Evolutionary conservation across 2,113 vertebrate genomes (phyloP).

Genomic region (Stegostoma tigrinum): DNA sequence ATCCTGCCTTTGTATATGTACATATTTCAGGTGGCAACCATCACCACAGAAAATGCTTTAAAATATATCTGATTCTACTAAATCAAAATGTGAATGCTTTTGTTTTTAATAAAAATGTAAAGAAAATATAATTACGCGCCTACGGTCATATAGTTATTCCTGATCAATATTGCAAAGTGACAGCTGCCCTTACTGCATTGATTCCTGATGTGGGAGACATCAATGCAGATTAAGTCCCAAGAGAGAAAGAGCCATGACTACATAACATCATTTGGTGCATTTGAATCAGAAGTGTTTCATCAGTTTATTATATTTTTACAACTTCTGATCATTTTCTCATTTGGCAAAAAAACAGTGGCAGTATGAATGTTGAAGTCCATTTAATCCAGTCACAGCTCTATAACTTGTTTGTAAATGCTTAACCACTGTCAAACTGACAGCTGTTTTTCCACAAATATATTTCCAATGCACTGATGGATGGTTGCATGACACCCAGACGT

Average conservation of each 20-base stretch:
- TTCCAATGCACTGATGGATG: slow-evolving; percentile 57
- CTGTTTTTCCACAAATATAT: not conserved
- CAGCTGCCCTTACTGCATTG: not conserved
- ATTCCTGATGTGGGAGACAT: not conserved
- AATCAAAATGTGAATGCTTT: not conserved
- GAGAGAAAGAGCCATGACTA: not conserved
- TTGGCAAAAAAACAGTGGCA: not conserved
- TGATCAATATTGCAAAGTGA: not conserved
- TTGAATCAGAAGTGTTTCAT: not conserved
- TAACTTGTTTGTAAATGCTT: not conserved
- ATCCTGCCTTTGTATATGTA: not conserved
- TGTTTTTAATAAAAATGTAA: not conserved
- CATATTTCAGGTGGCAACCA: not conserved
- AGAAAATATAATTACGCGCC: not conserved
- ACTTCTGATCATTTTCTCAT: not conserved
- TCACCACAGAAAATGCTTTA: not conserved
- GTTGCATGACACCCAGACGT: slow-evolving; percentile 60
- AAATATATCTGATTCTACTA: not conserved
- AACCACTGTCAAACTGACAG: not conserved
- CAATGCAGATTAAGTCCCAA: not conserved
- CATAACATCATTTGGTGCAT: not conserved
- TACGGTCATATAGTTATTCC: not conserved
- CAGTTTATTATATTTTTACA: not conserved
- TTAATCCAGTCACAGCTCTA: not conserved
- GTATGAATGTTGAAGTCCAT: not conserved